Evolutionary conservation across 2,888 invertebrate genomes (phyloP).

Genomic region (Drosophila hamatofila): DNA sequence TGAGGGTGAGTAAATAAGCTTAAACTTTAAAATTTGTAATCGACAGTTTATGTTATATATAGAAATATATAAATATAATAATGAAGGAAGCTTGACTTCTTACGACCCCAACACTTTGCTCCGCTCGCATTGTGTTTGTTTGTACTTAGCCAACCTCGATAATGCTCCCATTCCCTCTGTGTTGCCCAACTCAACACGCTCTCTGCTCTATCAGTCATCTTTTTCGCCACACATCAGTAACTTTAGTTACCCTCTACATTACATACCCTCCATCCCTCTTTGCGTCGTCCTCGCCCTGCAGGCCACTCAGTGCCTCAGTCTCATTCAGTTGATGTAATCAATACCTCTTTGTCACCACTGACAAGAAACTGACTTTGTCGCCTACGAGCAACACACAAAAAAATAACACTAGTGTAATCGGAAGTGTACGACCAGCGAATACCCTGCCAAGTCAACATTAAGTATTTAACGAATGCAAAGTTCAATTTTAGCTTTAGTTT

Average conservation of each 20-base stretch:
- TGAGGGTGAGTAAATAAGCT: slow-evolving; percentile 1
- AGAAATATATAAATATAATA: not conserved
- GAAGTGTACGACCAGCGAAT: not conserved
- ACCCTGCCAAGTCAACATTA: not conserved
- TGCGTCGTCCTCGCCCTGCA: not conserved
- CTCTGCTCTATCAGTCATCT: slow-evolving; percentile 39
- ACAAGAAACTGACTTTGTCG: slow-evolving; percentile 54
- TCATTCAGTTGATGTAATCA: slow-evolving; percentile 59
- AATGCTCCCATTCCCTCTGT: not conserved
- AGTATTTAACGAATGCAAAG: not conserved
- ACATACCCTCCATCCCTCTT: not conserved
- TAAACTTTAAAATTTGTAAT: not conserved
- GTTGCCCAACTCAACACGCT: slow-evolving; percentile 8
- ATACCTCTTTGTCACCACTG: slow-evolving; percentile 49
- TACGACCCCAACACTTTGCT: not conserved
- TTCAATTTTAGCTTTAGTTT: too few species aligned
- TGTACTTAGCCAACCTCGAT: not conserved
- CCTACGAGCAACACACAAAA: slow-evolving; percentile 40
- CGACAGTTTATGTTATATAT: not conserved
- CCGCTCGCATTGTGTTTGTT: not conserved
- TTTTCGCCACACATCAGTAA: slow-evolving; percentile 37
- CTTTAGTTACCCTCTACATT: slow-evolving; percentile 16
- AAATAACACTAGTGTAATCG: not conserved
- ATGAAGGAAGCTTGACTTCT: not conserved
- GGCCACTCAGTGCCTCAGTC: slow-evolving; percentile 42